Base-by-base conservation (phyloP, 2,113 vertebrate genomes). In the Oenanthe oenanthe region DNA sequence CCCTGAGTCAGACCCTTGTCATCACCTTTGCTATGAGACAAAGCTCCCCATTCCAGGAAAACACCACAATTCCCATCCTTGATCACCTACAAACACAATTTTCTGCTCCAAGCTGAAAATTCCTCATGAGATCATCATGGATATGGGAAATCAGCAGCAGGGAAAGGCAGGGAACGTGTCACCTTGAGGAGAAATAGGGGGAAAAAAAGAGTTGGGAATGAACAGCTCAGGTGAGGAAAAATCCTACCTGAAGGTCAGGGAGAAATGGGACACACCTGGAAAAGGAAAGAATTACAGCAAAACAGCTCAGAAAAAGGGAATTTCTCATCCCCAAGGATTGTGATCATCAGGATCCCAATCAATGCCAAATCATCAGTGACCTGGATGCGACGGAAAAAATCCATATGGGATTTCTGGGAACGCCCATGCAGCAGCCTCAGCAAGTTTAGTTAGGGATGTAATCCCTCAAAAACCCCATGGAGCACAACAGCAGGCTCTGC, bases 181-280 rank as follows among this genome's bases (percentile, higher is more conserved):
- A 70, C 51, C 51, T 80, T 84, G 9, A 17, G 4, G 17, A 29
- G 10, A 54, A 83, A 91, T 1, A 62, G 47, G 16, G 11, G 1
- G 0, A 29, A 42, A 32, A 50, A n/a, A 77, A 19, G 1, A 61
- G 17, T 5, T 13, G 31, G 84, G 57, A 91, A 66, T 1, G 13
- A 83, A 22, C 3, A 82, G 60, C 13, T 40, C 12, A 21, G 67
- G 32, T 24, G 60, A 54, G 70, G 48, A 67, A 34, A 72, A 72
- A 20, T 85, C 13, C 92, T 72, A 68, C 86, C 89, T 96, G 83
- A 95, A 91, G 74, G 83, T 87, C 86, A 82, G 47, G 61, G 31
- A 92, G 73, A 77, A 70, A 90, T 25, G 53, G 63, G 47, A 38
- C 34, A 73, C 60, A 89, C 81, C 84, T 89, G 63, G 61, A 89